Evolutionary conservation across 2,113 vertebrate genomes (phyloP).

Genomic region (Oxyruncus cristatus): DNA sequence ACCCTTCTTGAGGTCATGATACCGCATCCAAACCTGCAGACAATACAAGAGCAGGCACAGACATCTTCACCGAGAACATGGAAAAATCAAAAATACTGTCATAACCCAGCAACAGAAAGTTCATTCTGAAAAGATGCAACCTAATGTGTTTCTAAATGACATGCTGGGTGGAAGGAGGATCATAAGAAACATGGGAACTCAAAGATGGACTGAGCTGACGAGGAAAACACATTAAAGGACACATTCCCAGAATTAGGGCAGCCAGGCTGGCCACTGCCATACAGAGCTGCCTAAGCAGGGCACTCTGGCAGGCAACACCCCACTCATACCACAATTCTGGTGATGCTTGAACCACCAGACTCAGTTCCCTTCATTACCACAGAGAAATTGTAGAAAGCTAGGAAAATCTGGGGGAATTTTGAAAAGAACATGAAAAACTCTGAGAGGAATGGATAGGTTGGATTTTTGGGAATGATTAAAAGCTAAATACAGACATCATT

Average conservation of each 20-base stretch:
- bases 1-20: background rate
- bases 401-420: background rate
- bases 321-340: background rate
- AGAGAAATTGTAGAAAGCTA: background rate
- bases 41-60: rapidly evolving
- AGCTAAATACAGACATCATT: background rate
- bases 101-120: background rate
- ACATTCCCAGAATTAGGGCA: background rate
- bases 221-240: background rate
- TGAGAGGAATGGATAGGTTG: background rate
- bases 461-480: background rate
- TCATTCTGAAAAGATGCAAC: background rate
- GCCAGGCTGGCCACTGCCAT: background rate
- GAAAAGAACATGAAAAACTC: background rate
- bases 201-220: background rate
- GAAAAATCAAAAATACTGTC: background rate
- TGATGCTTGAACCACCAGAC: background rate
- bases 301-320: background rate
- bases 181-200: background rate
- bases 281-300: background rate
- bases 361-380: background rate
- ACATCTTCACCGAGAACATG: background rate
- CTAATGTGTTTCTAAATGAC: background rate
- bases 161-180: background rate
- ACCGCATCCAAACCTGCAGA: background rate